phyloP scores from a whole-genome alignment of 2,113 vertebrate genomes.

The Hoplias malabaricus region DNA sequence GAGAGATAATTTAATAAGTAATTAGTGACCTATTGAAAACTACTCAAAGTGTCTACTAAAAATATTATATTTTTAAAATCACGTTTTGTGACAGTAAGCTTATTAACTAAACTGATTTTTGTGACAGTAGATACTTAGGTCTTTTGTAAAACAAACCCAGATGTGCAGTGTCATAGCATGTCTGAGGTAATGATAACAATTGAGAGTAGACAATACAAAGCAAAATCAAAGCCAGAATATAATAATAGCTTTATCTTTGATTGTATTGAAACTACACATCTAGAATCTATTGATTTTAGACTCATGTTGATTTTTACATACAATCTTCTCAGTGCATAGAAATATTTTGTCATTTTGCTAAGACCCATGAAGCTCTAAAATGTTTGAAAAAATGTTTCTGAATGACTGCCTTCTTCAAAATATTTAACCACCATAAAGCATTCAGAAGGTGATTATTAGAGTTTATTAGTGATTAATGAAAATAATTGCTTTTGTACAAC shows the following conservation, averaged over 20 bases:
- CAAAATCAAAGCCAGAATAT: neutral
- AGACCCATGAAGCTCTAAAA: neutral
- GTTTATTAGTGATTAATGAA: neutral
- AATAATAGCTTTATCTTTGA: neutral
- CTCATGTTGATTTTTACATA: no score
- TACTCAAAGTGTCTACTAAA: no score
- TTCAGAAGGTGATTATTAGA: neutral
- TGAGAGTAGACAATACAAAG: neutral
- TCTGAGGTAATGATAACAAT: neutral
- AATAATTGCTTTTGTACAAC: neutral
- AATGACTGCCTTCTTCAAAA: no score
- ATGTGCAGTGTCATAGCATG: neutral
- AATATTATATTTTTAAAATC: no score
- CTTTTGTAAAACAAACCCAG: neutral
- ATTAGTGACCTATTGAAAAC: no score
- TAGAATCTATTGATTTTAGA: no score
- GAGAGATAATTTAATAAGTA: no score
- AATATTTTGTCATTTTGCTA: no score
- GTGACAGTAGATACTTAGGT: neutral
- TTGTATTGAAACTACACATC: neutral
- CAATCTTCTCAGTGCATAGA: no score
- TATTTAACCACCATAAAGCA: neutral
- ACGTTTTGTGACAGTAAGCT: no score
- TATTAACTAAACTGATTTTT: neutral
- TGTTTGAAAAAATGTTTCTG: no score